Conservation (phyloP, 2,888 invertebrate genomes). For the Eilema griseolum region DNA sequence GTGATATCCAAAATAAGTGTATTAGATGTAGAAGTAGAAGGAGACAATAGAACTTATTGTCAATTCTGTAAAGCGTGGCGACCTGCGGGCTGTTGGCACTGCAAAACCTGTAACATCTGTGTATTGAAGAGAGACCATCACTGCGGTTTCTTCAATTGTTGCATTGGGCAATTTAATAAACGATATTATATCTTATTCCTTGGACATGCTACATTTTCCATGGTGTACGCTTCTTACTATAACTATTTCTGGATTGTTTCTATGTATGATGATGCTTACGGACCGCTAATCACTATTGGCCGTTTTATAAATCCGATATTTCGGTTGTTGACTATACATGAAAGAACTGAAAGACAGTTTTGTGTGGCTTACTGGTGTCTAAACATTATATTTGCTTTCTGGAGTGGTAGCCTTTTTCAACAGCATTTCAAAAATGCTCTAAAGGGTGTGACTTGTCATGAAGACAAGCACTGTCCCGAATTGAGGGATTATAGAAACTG, state of each 20-base stretch:
- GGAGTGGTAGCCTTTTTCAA: slow-evolving; percentile 56
- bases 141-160: slow-evolving; percentile 93
- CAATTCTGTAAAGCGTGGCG: slow-evolving; percentile 87
- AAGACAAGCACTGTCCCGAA: slow-evolving; percentile 69
- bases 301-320: slow-evolving; percentile 64
- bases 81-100: slow-evolving; percentile 95
- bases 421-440: slow-evolving; percentile 81
- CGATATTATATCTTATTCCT: slow-evolving; percentile 93
- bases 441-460: slow-evolving; percentile 82
- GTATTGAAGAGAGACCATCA: slow-evolving; percentile 94
- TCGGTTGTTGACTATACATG: slow-evolving; percentile 50
- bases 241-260: slow-evolving; percentile 88
- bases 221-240: slow-evolving; percentile 89
- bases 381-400: slow-evolving; percentile 59
- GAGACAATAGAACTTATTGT: slow-evolving; percentile 86
- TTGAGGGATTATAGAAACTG: slow-evolving; percentile 88
- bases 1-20: slow-evolving; percentile 60
- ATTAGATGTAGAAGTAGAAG: slow-evolving; percentile 43
- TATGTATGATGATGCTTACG: slow-evolving; percentile 54
- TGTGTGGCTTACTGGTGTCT: slow-evolving; percentile 60
- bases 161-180: slow-evolving; percentile 93
- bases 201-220: slow-evolving; percentile 89
- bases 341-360: slow-evolving; percentile 58
- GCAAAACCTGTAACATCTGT: slow-evolving; percentile 92
- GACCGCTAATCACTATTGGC: slow-evolving; percentile 51